Conservation (phyloP, 2,797 vertebrate genomes). For the Pempheris klunzingeri region DNA sequence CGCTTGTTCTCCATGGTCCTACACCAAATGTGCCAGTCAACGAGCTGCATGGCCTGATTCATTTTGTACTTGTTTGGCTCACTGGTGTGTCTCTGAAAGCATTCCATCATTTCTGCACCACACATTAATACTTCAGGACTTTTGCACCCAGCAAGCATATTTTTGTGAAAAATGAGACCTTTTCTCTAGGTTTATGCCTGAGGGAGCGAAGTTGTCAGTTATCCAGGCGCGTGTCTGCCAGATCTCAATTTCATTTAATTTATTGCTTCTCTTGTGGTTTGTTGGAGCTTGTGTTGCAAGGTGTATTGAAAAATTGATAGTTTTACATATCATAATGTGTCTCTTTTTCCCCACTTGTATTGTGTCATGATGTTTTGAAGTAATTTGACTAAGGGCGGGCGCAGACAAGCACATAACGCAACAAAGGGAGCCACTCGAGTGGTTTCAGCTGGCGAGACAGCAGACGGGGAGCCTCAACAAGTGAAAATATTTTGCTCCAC, state of each 20-base stretch:
- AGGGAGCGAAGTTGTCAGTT: constrained; percentile 45
- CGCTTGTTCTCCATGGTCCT: not conserved
- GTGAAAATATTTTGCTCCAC: constrained; percentile 23
- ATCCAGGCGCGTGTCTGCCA: constrained; percentile 47
- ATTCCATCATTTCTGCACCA: constrained; percentile 21
- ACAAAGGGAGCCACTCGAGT: constrained; percentile 36
- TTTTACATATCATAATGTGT: constrained; percentile 27
- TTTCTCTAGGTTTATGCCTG: constrained; percentile 33
- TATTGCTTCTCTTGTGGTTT: constrained; percentile 63
- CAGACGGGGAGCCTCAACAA: constrained; percentile 17
- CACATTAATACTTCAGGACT: constrained; percentile 61
- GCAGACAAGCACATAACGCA: not conserved
- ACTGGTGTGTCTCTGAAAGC: constrained; percentile 28
- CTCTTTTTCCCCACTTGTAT: constrained; percentile 23
- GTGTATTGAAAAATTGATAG: constrained; percentile 55
- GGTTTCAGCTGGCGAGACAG: constrained; percentile 25
- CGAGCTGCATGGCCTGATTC: constrained; percentile 16
- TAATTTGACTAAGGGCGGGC: constrained; percentile 34
- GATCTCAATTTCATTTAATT: constrained; percentile 64
- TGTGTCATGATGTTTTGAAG: constrained; percentile 57
- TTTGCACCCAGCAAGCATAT: constrained; percentile 57
- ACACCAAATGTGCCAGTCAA: constrained; percentile 26
- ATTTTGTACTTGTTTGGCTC: constrained; percentile 38
- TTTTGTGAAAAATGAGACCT: constrained; percentile 63
- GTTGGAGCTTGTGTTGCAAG: constrained; percentile 47